A percentile compares a stretch with the other conserved stretches of the same genome.
Conservation (phyloP, 2,797 vertebrate genomes). For the Octomys mimax region DNA sequence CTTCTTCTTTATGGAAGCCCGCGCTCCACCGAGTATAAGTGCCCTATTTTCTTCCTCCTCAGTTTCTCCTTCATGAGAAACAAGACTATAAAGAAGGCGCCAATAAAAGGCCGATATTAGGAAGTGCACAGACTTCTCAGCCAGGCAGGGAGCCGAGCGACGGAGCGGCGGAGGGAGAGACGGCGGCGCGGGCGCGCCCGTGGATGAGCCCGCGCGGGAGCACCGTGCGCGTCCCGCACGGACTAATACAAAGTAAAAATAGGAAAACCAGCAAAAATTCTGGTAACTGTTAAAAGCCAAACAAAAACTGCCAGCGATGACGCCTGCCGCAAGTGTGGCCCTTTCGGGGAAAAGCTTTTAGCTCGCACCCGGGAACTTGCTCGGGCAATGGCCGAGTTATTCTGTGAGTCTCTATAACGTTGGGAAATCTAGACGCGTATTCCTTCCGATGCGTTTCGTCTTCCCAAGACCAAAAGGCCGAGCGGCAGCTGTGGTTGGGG, state of each 20-base stretch:
- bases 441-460: not conserved
- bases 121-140: not conserved
- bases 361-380: not conserved
- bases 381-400: not conserved
- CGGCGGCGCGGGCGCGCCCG: fast-evolving
- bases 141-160: not conserved
- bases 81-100: not conserved
- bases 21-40: not conserved
- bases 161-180: not conserved
- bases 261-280: not conserved
- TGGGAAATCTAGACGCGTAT: not conserved
- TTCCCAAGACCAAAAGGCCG: not conserved
- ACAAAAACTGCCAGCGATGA: not conserved
- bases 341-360: not conserved
- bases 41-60: not conserved
- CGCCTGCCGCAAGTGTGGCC: not conserved
- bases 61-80: not conserved
- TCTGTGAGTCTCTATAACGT: not conserved
- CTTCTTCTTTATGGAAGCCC: not conserved
- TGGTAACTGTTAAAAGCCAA: not conserved
- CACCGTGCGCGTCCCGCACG: not conserved
- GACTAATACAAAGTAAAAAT: not conserved
- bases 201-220: not conserved
- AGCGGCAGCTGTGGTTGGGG: not conserved
- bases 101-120: not conserved